Base-by-base conservation (phyloP, 2,797 vertebrate genomes). In the Hyperoplus lanceolatus region DNA sequence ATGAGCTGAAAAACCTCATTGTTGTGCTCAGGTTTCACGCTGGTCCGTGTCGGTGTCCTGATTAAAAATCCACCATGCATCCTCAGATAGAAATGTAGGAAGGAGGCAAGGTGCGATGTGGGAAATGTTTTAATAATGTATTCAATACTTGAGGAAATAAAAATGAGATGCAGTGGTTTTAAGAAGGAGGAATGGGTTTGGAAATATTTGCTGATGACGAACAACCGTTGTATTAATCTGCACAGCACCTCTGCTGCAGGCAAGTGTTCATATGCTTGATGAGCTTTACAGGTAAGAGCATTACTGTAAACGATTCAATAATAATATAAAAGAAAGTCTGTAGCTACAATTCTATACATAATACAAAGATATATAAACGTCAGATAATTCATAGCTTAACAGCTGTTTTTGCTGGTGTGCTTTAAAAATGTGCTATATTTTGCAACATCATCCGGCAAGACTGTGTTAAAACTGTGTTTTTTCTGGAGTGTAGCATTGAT, bases 1-100 rank as follows among this genome's bases (percentile, higher is more conserved):
- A 74, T 90, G 77, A 87, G 79, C 81, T 76, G 59, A 84, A 90
- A 89, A 90, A 75, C 55, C 77, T 87, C 54, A 77, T 75, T 61
- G 70, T 79, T 59, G 58, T 73, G 76, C 72, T 80, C 60, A 46
- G 63, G 65, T 70, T 83, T 75, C 66, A 71, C 1, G 13, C 62
- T 1, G 38, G 59, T 80, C 63, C 39, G 5, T 66, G 65, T 71
- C 51, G 63, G 62, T 78, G 48, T 78, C 74, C 77, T 82, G 89
- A 91, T 91, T 88, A 78, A 90, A 29, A 90, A 59, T 62, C 70
- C 10, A 18, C 78, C 51, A 66, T 72, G 75, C 41, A 66, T 72
- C 77, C 41, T 16, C 18, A 51, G 41, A 71, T 61, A 70, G 12
- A 1, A 57, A 65, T 43, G 39, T 21, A 66, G 46, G 43, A 10